A percentile compares a stretch with the other conserved stretches of the same genome.
These are phyloP conservation scores for Erebia epiphron DNA, from an alignment of 2,888 invertebrate genomes.

Conservation along the genomic window DNA sequence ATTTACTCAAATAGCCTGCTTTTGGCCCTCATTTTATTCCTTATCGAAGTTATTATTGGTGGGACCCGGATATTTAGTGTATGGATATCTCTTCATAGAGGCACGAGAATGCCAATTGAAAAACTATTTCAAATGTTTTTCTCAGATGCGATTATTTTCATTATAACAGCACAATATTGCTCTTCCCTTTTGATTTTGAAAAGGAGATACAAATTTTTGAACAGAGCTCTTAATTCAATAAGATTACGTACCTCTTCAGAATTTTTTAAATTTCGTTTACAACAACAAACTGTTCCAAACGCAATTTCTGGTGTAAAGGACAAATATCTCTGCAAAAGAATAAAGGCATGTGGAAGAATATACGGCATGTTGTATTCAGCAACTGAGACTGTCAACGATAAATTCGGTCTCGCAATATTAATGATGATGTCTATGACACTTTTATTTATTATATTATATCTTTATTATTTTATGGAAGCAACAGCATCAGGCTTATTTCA, in stretches of 20 bases:
- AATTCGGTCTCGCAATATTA: conserved; percentile 55
- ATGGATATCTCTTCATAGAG: conserved; percentile 50
- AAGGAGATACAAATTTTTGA: conserved; percentile 55
- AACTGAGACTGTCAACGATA: conserved; percentile 46
- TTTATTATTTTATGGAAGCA: conserved; percentile 72
- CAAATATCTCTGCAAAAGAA: conserved; percentile 53
- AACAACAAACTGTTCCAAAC: conserved; percentile 41
- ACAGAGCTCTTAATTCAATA: conserved; percentile 54
- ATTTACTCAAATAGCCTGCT: conserved; percentile 50
- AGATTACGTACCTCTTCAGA: conserved; percentile 50
- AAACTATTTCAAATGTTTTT: conserved; percentile 58
- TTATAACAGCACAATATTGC: conserved; percentile 54
- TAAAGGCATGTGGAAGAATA: conserved; percentile 57
- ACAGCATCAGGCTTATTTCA: conserved; percentile 63
- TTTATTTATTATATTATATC: conserved; percentile 54
- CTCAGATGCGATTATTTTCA: conserved; percentile 52
- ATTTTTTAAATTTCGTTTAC: conserved; percentile 49
- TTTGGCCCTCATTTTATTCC: conserved; percentile 43
- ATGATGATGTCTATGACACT: conserved; percentile 52
- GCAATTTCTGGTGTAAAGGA: conserved; percentile 53
- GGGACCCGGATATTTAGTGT: conserved; percentile 51
- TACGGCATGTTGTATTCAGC: conserved; percentile 56
- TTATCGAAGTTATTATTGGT: conserved; percentile 48
- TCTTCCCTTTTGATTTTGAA: conserved; percentile 50
- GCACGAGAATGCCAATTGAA: conserved; percentile 50